Conservation (phyloP, 1,140 invertebrate species). For the Capitella teleta region DNA sequence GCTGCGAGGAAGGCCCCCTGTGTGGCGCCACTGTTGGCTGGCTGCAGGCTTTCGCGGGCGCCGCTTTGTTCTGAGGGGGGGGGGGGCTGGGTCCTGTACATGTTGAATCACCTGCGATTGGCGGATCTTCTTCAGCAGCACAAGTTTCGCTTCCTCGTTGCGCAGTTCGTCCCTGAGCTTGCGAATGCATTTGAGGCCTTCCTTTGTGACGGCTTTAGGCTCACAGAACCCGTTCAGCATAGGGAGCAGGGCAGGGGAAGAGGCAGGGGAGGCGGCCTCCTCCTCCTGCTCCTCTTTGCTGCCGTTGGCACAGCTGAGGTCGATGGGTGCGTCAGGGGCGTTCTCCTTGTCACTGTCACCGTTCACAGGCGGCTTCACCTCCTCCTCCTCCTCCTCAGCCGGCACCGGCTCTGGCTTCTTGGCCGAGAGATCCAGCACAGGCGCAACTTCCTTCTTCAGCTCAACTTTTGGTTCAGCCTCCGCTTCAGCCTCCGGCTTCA, state of each 20-base stretch:
- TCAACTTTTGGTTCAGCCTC: too few relatives aligned
- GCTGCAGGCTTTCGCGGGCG: too few relatives aligned
- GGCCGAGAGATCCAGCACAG: too few relatives aligned
- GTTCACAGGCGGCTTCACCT: too few relatives aligned
- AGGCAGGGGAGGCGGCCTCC: conserved; percentile 8
- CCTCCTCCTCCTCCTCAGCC: too few relatives aligned
- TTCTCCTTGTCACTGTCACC: conserved; percentile 23
- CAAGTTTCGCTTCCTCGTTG: conserved; percentile 90
- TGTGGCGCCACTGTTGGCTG: too few relatives aligned
- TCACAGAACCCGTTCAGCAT: conserved; percentile 21
- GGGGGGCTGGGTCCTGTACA: conserved; percentile 22
- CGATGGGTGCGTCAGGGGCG: conserved; percentile 6
- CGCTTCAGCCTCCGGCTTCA: too few relatives aligned
- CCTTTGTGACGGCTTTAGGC: conserved; percentile 11
- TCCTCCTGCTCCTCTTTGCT: too few relatives aligned
- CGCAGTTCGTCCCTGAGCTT: conserved; percentile 57
- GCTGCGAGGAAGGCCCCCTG: too few relatives aligned
- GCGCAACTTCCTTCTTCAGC: too few relatives aligned
- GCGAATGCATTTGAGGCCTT: conserved; percentile 20
- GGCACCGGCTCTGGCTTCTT: too few relatives aligned
- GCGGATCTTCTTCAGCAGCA: conserved; percentile 80
- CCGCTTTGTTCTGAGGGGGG: too few relatives aligned
- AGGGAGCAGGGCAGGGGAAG: conserved; percentile 23
- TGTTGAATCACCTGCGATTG: conserved; percentile 67
- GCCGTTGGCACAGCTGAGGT: conserved; percentile 4